Conservation (phyloP, 2,888 invertebrate species). For the Mythimna loreyi region DNA sequence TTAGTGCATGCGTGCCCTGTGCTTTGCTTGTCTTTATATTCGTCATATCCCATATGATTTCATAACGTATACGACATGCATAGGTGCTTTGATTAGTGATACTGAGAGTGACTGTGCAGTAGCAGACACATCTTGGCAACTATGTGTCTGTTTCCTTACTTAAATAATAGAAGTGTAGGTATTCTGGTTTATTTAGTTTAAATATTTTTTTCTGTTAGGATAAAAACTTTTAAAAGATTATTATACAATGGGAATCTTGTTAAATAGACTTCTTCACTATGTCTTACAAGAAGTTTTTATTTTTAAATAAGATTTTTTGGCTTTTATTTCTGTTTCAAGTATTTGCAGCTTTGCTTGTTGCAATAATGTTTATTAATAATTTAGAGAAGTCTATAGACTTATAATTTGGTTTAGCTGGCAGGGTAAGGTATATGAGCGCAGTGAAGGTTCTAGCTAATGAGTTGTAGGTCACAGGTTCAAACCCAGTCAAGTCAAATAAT, state of each 20-base stretch:
- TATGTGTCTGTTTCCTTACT: neutral
- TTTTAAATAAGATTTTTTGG: no score
- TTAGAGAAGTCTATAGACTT: no score
- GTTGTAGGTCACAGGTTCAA: no score
- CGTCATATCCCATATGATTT: neutral
- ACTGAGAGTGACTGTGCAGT: neutral
- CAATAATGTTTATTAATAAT: no score
- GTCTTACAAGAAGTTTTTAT: neutral
- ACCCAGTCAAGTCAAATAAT: no score
- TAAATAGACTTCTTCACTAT: neutral
- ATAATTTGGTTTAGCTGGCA: no score
- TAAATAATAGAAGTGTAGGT: neutral
- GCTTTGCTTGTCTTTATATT: conserved; percentile 9
- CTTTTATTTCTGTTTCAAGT: no score
- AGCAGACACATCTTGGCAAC: no score
- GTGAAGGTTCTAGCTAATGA: no score
- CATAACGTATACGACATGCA: neutral
- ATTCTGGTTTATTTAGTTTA: neutral
- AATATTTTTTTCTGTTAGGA: neutral
- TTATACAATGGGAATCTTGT: neutral
- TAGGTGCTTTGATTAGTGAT: neutral
- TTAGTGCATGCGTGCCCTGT: neutral
- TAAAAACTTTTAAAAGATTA: conserved; percentile 9
- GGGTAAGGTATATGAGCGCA: no score
- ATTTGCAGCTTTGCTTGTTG: no score